phyloP scores from a whole-genome alignment of 2,888 invertebrate genomes.

The Amiota mariae region DNA sequence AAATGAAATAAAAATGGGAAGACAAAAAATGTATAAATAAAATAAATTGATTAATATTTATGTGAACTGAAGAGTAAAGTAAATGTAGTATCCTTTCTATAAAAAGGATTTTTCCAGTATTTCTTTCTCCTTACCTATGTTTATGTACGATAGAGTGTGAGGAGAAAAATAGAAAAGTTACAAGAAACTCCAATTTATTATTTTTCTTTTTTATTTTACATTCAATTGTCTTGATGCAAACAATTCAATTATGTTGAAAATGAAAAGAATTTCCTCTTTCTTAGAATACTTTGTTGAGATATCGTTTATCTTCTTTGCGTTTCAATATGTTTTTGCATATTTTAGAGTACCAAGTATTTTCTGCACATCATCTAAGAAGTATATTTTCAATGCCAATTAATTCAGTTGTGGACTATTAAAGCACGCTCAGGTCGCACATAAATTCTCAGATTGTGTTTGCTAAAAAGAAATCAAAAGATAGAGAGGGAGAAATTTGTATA shows the following conservation, averaged over 20 bases:
- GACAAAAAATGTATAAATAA: constrained; percentile 42
- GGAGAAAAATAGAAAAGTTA: not conserved
- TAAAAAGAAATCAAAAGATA: constrained; percentile 34
- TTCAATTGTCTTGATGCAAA: not conserved
- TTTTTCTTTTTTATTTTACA: not conserved
- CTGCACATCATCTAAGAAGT: too few relatives aligned
- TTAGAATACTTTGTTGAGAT: too few relatives aligned
- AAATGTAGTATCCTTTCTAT: constrained; percentile 13
- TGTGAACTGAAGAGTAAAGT: constrained; percentile 43
- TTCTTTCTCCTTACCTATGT: not conserved
- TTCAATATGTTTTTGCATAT: too few relatives aligned
- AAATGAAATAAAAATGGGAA: constrained; percentile 29
- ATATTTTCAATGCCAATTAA: constrained; percentile 53
- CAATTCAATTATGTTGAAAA: constrained; percentile 15
- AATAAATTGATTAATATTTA: constrained; percentile 66
- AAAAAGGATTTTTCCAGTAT: constrained; percentile 24
- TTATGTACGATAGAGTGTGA: not conserved
- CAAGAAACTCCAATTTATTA: constrained; percentile 4
- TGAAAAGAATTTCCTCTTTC: too few relatives aligned
- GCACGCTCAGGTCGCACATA: constrained; percentile 66
- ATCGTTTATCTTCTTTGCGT: too few relatives aligned
- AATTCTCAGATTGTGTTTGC: constrained; percentile 52
- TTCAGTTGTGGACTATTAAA: constrained; percentile 67
- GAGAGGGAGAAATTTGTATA: constrained; percentile 42
- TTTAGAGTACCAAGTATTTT: too few relatives aligned